A percentile compares a stretch with the other conserved stretches of the same genome.
These are phyloP conservation scores for Spisula subtruncata DNA, from an alignment of 2,888 invertebrate species.

Conservation along the genomic window DNA sequence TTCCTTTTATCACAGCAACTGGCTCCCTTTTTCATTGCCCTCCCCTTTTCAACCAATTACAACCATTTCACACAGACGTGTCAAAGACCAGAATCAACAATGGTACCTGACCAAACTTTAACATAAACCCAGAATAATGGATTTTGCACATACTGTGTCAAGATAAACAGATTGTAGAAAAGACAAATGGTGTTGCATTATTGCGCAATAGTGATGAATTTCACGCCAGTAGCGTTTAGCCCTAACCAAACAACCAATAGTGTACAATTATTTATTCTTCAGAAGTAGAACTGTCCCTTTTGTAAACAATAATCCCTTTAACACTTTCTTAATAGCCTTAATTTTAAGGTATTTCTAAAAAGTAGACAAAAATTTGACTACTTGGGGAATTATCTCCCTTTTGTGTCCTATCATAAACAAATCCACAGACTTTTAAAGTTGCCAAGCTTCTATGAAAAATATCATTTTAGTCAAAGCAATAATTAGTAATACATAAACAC, in stretches of 20 bases:
- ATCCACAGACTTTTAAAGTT: background rate
- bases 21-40: slow-evolving; percentile 34
- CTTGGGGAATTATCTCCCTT: slow-evolving; percentile 41
- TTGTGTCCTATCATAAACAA: background rate
- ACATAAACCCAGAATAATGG: slow-evolving; percentile 36
- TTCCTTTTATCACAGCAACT: slow-evolving; percentile 32
- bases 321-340: slow-evolving; percentile 42
- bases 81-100: slow-evolving; percentile 43
- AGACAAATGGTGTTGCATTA: slow-evolving; percentile 52
- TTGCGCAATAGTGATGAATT: slow-evolving; percentile 53
- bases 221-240: slow-evolving; percentile 40
- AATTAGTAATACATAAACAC: background rate
- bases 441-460: background rate
- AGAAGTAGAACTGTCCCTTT: slow-evolving; percentile 50
- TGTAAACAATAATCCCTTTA: slow-evolving; percentile 54
- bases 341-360: slow-evolving; percentile 22
- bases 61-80: slow-evolving; percentile 55
- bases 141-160: slow-evolving; percentile 54
- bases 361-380: background rate
- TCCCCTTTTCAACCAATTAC: slow-evolving; percentile 31
- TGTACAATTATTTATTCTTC: slow-evolving; percentile 55
- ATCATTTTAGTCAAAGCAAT: background rate
- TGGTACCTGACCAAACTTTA: slow-evolving; percentile 18
- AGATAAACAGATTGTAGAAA: slow-evolving; percentile 59
- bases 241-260: slow-evolving; percentile 44